phyloP scores from a whole-genome alignment of 2,888 invertebrate genomes.

The Polydrusus pterygomalis region DNA sequence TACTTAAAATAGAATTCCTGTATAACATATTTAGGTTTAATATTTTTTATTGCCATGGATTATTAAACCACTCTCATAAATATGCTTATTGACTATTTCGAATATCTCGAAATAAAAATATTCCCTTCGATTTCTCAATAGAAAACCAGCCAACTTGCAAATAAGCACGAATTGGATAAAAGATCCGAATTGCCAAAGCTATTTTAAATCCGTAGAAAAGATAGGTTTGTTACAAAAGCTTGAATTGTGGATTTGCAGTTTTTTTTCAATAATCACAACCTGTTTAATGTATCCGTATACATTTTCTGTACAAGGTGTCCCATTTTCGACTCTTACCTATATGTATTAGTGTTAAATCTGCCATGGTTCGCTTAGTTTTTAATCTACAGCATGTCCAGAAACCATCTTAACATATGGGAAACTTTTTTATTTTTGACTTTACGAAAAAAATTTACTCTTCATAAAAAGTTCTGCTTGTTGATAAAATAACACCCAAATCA shows the following conservation, averaged over 20 bases:
- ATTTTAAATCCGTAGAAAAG: constrained; percentile 1
- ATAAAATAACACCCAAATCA: no score
- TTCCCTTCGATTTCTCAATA: constrained; percentile 32
- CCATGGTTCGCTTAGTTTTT: no score
- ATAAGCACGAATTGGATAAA: constrained; percentile 46
- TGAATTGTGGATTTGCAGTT: not conserved
- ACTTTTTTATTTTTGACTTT: no score
- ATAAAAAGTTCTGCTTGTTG: no score
- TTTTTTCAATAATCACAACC: not conserved
- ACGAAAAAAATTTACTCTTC: no score
- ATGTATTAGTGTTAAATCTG: no score
- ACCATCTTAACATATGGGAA: no score
- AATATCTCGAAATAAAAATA: constrained; percentile 39
- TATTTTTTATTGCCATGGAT: not conserved
- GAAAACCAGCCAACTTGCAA: constrained; percentile 48
- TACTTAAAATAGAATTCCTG: not conserved
- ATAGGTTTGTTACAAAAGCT: not conserved
- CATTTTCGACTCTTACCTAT: no score
- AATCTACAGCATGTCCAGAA: no score
- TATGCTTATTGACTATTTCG: constrained; percentile 14
- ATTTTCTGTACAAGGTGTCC: no score
- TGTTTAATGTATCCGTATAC: not conserved
- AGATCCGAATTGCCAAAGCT: constrained; percentile 5
- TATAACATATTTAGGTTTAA: not conserved
- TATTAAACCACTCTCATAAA: constrained; percentile 10